Evolutionary conservation across 1,140 invertebrate genomes (phyloP), one percentile per base, ranked within the genome.

Genomic region (Lordiphosa mommai): DNA sequence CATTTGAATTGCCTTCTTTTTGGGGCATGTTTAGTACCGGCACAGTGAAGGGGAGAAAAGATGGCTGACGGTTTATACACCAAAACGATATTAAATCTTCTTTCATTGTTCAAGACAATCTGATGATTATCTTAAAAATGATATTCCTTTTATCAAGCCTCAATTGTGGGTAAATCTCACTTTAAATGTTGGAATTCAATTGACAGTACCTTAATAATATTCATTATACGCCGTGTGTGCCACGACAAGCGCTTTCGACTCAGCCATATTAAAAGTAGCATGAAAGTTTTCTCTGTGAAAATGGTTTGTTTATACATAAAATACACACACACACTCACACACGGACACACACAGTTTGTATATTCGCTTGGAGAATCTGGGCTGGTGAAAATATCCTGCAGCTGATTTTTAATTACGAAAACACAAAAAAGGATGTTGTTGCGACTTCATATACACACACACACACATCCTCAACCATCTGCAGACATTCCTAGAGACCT

Each of bases 361-460:
- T 77, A 77, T 65, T 69, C 50, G 59, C 33, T 55, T 46, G 48
- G 57, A 68, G 64, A 67, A 71, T 63, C 60, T 58, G 41, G 46
- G 52, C 40, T 47, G 56, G 16, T 16, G 61, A 73, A 72, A 80
- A 80, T 80, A 80, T 79, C 74, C 74, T 79, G 74, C 60, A 80
- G 74, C 74, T 79, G 73, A 80, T 80, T 80, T 79, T 80, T 80
- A 79, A 79, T 80, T 80, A 79, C 69, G 73, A 70, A 70, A 79
- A 80, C 69, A 79, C 56, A 72, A 61, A 74, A 72, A 72, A 72
- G 59, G 65, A 76, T 68, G 63, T 64, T 77, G 72, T 77, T 77
- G 73, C 67, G 67, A 77, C 68, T 77, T 63, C 59, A 52, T 72
- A 68, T 68, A 60, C 16, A 40, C 7, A 23, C 29, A 50, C 29